Evolutionary conservation across 2,888 invertebrate genomes (phyloP), one percentile per base, ranked within the genome.

Genomic region (Adelognathus sp.): DNA sequence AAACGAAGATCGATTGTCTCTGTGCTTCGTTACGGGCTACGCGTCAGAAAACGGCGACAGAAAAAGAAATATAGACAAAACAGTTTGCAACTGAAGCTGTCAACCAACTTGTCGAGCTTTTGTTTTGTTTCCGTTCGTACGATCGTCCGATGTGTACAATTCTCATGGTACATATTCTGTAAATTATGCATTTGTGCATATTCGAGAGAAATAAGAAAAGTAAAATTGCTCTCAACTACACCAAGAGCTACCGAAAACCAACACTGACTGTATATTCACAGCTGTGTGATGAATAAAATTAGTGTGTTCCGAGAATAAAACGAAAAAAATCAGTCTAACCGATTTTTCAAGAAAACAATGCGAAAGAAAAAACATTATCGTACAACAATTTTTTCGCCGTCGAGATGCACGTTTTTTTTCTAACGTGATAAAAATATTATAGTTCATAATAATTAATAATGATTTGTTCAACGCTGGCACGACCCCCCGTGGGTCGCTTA

Each of bases 381-480:
- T 71, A 72, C 61, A 66, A 79, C 52, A 41, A 54, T 78, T 64
- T 69, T 78, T 64, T 69, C 52, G 33, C 67, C 46, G 66, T 75
- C 75, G 75, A 71, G 75, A 79, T 52, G 39, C n/a, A 4, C 7
- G 21, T 52, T 58, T 24, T 21, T 11, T n/a, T n/a, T n/a, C n/a
- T n/a, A n/a, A n/a, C 66, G 63, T 29, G 44, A 63, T 27, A 69
- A n/a, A 70, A 52, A 56, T 39, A 54, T 76, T 46, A 56, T 70
- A 36, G 4, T 33, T 39, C 21, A 56, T 21, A 52, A 14, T 52
- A 36, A 3, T 46, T 52, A 24, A 44, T 67, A 67, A 69, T 21
- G 60, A 75, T 79, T 79, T 75, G 79, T 56, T 72, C 41, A 71
- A 75, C 66, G 61, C 46, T 75, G 75, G 18, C 31, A 33, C 75